Evolutionary conservation across 2,888 invertebrate species (phyloP), one percentile per base, ranked within the genome.

Genomic region (Phaedon cochleariae): DNA sequence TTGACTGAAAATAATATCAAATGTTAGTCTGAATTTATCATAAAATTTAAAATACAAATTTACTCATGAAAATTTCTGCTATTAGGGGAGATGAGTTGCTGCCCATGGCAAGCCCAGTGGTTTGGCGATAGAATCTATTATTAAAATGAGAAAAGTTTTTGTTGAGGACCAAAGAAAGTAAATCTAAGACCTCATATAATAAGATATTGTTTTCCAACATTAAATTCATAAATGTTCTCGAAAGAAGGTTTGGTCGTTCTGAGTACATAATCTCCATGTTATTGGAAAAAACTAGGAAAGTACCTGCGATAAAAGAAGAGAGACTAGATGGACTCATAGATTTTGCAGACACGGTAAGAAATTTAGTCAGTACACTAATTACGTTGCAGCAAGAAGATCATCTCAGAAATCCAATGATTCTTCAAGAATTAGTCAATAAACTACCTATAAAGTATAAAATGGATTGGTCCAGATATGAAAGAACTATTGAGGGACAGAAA

Each of bases 201-300:
- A n/a, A n/a, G n/a, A n/a, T n/a, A n/a, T n/a, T n/a, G n/a, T n/a
- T n/a, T n/a, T n/a, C n/a, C n/a, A n/a, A n/a, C n/a, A 15, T 6
- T 46, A 7, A 46, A 46, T 6, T 18, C 20, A 46, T 46, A 18
- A 17, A 46, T 7, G 17, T 46, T 10, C 46, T 46, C 20, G 46
- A 46, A 17, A 9, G 18, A 20, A 18, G 46, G 20, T 46, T 46
- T 46, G 46, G 46, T 18, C 20, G 46, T 1, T 17, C 46, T 18
- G 46, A 46, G 46, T 46, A 46, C 20, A 46, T 46, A 18, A 46
- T 46, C 7, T 46, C 46, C 21, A 49, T 49, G 49, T 21, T 49
- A 49, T 49, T 49, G 12, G 49, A 21, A 20, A 49, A 21, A 49
- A 49, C 22, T 22, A 49, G 49, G 22, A 49, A n/a, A 49, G 20